Evolutionary conservation across 2,888 invertebrate genomes (phyloP).

Genomic region (Agrochola circellaris): DNA sequence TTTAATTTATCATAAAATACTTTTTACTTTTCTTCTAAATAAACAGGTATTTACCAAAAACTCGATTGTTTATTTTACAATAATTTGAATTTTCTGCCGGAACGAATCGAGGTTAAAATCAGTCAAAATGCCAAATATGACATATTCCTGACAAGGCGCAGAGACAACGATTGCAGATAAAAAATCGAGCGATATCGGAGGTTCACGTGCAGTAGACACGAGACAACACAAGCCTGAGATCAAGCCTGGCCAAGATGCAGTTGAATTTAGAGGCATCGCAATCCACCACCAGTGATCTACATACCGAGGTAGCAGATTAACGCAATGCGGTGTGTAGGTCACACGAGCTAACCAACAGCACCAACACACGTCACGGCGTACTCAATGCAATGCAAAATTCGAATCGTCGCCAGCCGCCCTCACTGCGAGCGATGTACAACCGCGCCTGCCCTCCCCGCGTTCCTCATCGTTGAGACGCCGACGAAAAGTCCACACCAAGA

Average conservation of each 20-base stretch:
- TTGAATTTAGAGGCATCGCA: neutral
- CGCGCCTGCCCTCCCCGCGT: neutral
- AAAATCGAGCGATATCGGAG: neutral
- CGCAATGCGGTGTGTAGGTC: too few species aligned
- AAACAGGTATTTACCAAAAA: neutral
- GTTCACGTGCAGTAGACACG: neutral
- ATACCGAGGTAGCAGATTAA: neutral
- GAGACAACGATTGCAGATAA: neutral
- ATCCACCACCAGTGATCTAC: neutral
- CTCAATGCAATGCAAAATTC: neutral
- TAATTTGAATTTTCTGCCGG: neutral
- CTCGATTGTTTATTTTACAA: neutral
- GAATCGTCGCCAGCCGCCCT: neutral
- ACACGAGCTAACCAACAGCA: neutral
- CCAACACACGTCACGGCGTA: neutral
- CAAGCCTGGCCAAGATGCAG: neutral
- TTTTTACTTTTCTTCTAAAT: neutral
- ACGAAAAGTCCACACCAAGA: too few species aligned
- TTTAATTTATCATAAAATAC: constrained; percentile 27
- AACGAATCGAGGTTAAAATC: neutral
- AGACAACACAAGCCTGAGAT: neutral
- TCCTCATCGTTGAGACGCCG: neutral
- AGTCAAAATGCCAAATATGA: constrained; percentile 9
- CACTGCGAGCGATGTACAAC: neutral
- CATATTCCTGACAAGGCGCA: constrained; percentile 10